Percentiles rank a stretch among this genome's conserved stretches.
phyloP scores from a whole-genome alignment of 2,113 vertebrate species.

The Crotalus helleri region DNA sequence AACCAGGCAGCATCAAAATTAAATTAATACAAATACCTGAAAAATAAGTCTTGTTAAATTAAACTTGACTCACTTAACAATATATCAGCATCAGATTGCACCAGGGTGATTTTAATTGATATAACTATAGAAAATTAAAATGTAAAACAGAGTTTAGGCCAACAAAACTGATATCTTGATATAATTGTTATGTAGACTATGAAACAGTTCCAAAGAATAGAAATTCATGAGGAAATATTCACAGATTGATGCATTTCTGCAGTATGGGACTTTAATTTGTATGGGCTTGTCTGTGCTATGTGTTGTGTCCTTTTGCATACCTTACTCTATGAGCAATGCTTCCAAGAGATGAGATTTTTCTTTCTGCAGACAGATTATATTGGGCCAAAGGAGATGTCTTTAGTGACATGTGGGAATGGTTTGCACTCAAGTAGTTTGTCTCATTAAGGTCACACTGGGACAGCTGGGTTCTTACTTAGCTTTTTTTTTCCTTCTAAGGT shows the following conservation, averaged over 20 bases:
- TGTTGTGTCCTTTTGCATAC: background rate
- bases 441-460: constrained; percentile 14
- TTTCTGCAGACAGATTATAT: background rate
- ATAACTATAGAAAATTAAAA: background rate
- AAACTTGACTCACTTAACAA: background rate
- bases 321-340: background rate
- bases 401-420: background rate
- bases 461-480: background rate
- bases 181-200: background rate
- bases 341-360: background rate
- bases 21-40: background rate
- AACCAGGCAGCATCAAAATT: background rate
- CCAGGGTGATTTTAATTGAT: background rate
- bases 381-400: background rate
- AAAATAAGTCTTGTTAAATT: background rate
- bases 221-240: background rate
- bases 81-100: background rate
- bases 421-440: background rate
- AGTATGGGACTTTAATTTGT: background rate
- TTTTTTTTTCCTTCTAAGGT: background rate
- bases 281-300: background rate
- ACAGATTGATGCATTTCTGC: background rate
- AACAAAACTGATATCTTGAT: background rate
- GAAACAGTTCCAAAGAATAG: background rate
- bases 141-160: background rate